These are phyloP conservation scores for Macaria notata DNA, from an alignment of 2,888 invertebrate genomes.

Conservation along the genomic window DNA sequence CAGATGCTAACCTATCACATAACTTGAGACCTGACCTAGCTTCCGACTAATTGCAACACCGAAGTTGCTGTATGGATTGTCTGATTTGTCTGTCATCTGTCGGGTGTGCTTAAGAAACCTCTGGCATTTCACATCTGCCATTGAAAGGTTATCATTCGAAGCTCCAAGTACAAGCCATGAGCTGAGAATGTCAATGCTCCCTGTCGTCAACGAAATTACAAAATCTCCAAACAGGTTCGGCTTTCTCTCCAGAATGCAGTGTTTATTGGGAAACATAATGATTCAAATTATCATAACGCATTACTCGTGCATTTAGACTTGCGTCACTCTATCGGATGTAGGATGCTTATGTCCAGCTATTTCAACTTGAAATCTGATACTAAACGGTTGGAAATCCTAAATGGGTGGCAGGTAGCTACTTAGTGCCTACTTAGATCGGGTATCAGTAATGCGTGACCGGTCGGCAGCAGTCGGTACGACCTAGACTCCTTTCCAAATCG, in stretches of 20 bases:
- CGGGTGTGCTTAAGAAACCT: slow-evolving; percentile 27
- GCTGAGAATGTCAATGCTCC: slow-evolving; percentile 36
- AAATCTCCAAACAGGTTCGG: slow-evolving; percentile 59
- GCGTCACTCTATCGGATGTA: slow-evolving; percentile 29
- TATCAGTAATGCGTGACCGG: slow-evolving; percentile 24
- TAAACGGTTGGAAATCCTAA: slow-evolving; percentile 1
- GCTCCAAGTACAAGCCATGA: slow-evolving; percentile 17
- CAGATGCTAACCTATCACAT: slow-evolving; percentile 8
- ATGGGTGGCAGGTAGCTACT: background rate
- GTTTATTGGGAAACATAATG: slow-evolving; percentile 60
- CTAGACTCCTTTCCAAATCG: slow-evolving; percentile 45
- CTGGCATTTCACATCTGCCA: slow-evolving; percentile 28
- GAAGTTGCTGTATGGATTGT: slow-evolving; percentile 3
- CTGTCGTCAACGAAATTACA: slow-evolving; percentile 43
- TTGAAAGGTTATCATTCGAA: slow-evolving; percentile 29
- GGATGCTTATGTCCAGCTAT: slow-evolving; percentile 15
- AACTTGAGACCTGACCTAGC: slow-evolving; percentile 13
- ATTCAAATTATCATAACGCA: slow-evolving; percentile 54
- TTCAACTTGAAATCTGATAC: slow-evolving; percentile 14
- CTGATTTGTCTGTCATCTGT: slow-evolving; percentile 9
- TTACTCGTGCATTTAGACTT: slow-evolving; percentile 30
- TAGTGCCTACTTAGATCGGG: slow-evolving; percentile 2
- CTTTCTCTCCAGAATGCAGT: slow-evolving; percentile 56
- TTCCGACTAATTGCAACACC: slow-evolving; percentile 13
- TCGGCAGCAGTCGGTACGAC: slow-evolving; percentile 31